phyloP scores from a whole-genome alignment of 2,113 vertebrate genomes.

The Gopherus evgoodei region DNA sequence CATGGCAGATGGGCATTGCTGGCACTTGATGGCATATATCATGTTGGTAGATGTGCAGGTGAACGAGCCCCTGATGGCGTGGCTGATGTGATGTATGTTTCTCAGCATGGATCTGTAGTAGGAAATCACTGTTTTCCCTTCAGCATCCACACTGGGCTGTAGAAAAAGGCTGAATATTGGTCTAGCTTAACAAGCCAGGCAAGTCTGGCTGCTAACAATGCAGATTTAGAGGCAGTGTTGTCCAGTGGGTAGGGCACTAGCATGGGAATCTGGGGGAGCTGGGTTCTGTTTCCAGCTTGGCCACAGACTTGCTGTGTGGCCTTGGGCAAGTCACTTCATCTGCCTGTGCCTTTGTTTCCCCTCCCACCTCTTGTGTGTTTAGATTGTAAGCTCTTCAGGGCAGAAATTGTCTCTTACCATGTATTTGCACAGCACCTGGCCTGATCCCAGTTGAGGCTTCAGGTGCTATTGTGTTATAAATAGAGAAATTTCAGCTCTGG shows the following conservation, averaged over 20 bases:
- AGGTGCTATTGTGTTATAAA: neutral
- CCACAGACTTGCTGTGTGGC: neutral
- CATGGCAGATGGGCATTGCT: too few relatives aligned
- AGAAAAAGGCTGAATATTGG: neutral
- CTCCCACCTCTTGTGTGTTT: neutral
- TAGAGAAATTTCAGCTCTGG: neutral
- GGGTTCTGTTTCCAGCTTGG: neutral
- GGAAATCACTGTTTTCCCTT: neutral
- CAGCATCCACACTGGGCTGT: neutral
- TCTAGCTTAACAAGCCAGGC: neutral
- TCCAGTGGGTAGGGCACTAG: neutral
- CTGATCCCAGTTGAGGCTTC: neutral
- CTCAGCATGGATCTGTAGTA: neutral
- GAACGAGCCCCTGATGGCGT: too few relatives aligned
- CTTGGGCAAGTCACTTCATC: neutral
- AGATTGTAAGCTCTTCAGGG: neutral
- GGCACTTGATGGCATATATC: too few relatives aligned
- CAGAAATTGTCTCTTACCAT: neutral
- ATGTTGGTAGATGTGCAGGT: too few relatives aligned
- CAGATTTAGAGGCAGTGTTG: neutral
- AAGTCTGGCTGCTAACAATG: neutral
- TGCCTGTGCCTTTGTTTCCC: neutral
- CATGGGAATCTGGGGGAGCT: neutral
- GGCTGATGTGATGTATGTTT: neutral
- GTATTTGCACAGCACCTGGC: neutral